phyloP scores from a whole-genome alignment of 2,113 vertebrate species.

The Acrocephalus kingi region DNA sequence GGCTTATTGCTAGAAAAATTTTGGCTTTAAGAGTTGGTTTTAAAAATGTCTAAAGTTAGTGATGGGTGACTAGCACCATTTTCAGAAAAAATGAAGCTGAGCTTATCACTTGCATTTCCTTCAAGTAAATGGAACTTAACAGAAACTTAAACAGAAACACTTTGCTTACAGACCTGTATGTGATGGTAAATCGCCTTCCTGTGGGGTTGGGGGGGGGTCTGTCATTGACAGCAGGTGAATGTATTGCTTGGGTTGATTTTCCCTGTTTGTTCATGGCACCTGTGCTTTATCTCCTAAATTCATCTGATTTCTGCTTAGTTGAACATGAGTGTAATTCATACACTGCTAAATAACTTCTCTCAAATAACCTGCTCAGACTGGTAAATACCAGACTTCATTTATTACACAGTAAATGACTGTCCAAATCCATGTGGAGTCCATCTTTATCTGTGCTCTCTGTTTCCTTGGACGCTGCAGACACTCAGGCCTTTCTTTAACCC shows the following conservation, averaged over 20 bases:
- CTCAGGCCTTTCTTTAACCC: no score
- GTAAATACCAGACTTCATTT: not conserved
- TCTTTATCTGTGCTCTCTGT: not conserved
- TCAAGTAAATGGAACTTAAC: not conserved
- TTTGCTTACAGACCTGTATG: not conserved
- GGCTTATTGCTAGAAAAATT: not conserved
- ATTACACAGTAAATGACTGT: not conserved
- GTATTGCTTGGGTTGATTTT: not conserved
- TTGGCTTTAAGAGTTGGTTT: not conserved
- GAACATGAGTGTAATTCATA: not conserved
- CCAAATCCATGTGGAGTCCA: not conserved
- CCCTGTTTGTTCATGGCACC: not conserved
- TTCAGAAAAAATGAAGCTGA: not conserved
- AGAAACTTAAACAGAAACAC: not conserved
- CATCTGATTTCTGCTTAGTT: not conserved
- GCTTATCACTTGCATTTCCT: not conserved
- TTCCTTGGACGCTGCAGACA: not conserved
- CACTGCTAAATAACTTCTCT: not conserved
- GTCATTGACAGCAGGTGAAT: rapidly evolving
- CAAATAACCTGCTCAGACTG: not conserved
- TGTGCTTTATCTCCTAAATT: not conserved
- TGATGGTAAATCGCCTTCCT: not conserved
- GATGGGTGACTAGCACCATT: not conserved
- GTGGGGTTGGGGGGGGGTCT: not conserved
- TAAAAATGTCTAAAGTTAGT: not conserved